Evolutionary conservation across 1,140 invertebrate genomes (phyloP).

Genomic region (Parapsyche elsis): DNA sequence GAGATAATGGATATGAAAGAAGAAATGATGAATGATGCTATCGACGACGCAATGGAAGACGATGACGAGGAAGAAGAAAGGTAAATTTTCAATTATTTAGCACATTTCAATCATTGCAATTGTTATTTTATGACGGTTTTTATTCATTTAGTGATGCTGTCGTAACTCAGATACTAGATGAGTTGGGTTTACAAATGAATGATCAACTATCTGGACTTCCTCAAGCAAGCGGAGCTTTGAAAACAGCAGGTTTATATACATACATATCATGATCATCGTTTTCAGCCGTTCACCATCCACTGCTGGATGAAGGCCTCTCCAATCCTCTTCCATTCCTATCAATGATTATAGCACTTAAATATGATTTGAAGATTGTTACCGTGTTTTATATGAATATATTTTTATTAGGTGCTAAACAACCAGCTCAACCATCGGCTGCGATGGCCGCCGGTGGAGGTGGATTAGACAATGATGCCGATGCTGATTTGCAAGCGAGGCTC

Average conservation of each 20-base stretch:
- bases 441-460: constrained; percentile 69
- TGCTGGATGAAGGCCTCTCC: no score
- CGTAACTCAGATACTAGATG: constrained; percentile 94
- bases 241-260: constrained; percentile 67
- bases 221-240: constrained; percentile 74
- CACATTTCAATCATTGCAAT: not conserved
- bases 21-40: constrained; percentile 99
- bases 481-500: constrained; percentile 92
- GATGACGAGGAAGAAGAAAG: constrained; percentile 99
- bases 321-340: no score
- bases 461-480: constrained; percentile 87
- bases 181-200: constrained; percentile 93
- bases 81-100: constrained; percentile 64
- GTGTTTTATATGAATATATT: not conserved
- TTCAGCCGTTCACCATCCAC: no score
- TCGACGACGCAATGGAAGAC: constrained; percentile 99
- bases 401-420: constrained; percentile 59
- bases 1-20: constrained; percentile 99
- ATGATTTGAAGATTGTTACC: not conserved
- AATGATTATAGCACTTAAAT: no score
- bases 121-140: constrained; percentile 20
- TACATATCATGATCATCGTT: no score
- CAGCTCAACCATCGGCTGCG: constrained; percentile 64
- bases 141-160: constrained; percentile 80
- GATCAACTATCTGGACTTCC: constrained; percentile 90